phyloP scores from a whole-genome alignment of 1,140 invertebrate species.

The Anastrepha obliqua region DNA sequence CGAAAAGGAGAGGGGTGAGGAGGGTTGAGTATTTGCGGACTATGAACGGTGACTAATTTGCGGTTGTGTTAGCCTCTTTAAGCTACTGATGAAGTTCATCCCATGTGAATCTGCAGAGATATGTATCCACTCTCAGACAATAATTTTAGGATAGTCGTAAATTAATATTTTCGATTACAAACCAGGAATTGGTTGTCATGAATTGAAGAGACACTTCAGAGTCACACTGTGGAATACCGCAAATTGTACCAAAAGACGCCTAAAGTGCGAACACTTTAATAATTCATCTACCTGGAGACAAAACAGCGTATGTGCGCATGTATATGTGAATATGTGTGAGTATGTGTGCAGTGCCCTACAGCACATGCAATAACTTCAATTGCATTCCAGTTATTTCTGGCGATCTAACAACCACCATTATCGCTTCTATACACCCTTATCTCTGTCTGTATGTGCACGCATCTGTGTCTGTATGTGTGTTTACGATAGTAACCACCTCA shows the following conservation, averaged over 20 bases:
- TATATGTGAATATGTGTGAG: neutral
- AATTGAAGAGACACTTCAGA: no score
- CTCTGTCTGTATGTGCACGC: neutral
- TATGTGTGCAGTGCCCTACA: neutral
- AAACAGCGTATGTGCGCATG: neutral
- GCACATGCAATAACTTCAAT: neutral
- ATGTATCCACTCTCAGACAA: no score
- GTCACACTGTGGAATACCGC: neutral
- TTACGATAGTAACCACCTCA: neutral
- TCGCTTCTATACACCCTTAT: neutral
- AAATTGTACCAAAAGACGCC: neutral
- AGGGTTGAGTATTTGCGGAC: no score
- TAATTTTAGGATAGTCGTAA: no score
- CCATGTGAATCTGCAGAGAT: no score
- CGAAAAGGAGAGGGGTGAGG: no score
- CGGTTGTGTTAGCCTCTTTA: no score
- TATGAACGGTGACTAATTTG: no score
- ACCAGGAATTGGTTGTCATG: neutral
- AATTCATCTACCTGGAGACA: neutral
- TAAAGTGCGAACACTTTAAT: slow-evolving; percentile 7
- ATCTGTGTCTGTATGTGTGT: neutral
- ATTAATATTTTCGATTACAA: no score
- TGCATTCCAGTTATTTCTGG: slow-evolving; percentile 5
- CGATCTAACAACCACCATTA: slow-evolving; percentile 39
- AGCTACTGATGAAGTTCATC: no score